phyloP scores from a whole-genome alignment of 2,888 invertebrate genomes.

The Drosophila diplacantha region DNA sequence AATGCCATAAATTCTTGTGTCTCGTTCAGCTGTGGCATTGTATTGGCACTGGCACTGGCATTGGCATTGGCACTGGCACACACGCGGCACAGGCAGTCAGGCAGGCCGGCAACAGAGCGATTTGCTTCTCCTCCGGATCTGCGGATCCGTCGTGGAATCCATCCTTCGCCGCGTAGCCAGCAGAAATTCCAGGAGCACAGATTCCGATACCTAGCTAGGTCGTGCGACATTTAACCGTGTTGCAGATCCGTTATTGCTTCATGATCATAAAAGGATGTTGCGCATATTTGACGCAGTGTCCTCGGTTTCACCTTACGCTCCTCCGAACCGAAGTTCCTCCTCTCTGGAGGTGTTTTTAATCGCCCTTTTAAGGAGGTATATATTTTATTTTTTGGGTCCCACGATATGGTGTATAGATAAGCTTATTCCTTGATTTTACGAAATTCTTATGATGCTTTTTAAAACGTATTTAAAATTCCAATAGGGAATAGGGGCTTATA shows the following conservation, averaged over 20 bases:
- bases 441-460: neutral
- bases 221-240: conserved; percentile 58
- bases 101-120: conserved; percentile 52
- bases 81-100: conserved; percentile 33
- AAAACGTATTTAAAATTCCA: conserved; percentile 2
- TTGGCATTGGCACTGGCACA: conserved; percentile 4
- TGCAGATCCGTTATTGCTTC: conserved; percentile 56
- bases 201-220: conserved; percentile 53
- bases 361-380: conserved; percentile 2
- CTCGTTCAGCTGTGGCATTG: conserved; percentile 59
- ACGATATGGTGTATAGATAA: conserved; percentile 4
- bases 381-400: neutral
- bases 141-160: conserved; percentile 44
- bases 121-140: conserved; percentile 48
- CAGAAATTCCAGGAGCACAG: conserved; percentile 64
- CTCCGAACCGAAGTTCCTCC: neutral
- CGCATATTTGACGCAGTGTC: conserved; percentile 57
- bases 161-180: conserved; percentile 27
- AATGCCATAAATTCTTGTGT: conserved; percentile 71
- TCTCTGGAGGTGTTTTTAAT: neutral
- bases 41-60: conserved; percentile 34
- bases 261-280: conserved; percentile 71
- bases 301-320: neutral
- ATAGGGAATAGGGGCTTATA: neutral
- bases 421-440: neutral